These are phyloP conservation scores for Clamator glandarius DNA, from an alignment of 2,797 vertebrate species.

Conservation along the genomic window DNA sequence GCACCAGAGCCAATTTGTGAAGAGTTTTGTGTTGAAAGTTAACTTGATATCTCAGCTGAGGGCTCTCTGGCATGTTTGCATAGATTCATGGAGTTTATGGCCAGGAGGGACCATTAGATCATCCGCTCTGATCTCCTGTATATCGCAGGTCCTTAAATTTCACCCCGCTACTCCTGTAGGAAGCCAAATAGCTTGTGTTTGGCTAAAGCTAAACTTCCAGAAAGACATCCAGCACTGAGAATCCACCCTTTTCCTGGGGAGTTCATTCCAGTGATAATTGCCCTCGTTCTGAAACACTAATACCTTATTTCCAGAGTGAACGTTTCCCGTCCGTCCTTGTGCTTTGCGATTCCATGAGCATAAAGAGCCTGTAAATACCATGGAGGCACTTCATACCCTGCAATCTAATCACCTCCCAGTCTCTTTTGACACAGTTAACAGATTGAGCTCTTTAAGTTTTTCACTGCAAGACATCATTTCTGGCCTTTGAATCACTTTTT, in stretches of 20 bases:
- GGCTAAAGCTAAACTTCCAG: conserved; percentile 56
- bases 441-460: conserved; percentile 26
- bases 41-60: conserved; percentile 73
- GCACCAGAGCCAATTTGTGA: conserved; percentile 62
- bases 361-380: conserved; percentile 1
- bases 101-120: conserved; percentile 70
- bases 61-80: conserved; percentile 52
- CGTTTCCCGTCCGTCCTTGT: not conserved
- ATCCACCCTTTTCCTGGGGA: conserved; percentile 62
- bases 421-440: conserved; percentile 25
- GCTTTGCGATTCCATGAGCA: not conserved
- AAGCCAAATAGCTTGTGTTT: conserved; percentile 63
- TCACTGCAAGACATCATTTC: conserved; percentile 18
- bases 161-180: conserved; percentile 40
- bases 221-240: conserved; percentile 45
- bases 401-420: not conserved
- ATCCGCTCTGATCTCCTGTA: conserved; percentile 66
- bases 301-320: not conserved
- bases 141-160: conserved; percentile 71
- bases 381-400: not conserved
- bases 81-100: conserved; percentile 53
- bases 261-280: conserved; percentile 23
- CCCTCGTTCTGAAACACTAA: not conserved
- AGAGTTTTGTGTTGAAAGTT: conserved; percentile 50
- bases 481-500: conserved; percentile 36